Base-by-base conservation (phyloP, 2,888 invertebrate genomes). In the Apamea crenata region DNA sequence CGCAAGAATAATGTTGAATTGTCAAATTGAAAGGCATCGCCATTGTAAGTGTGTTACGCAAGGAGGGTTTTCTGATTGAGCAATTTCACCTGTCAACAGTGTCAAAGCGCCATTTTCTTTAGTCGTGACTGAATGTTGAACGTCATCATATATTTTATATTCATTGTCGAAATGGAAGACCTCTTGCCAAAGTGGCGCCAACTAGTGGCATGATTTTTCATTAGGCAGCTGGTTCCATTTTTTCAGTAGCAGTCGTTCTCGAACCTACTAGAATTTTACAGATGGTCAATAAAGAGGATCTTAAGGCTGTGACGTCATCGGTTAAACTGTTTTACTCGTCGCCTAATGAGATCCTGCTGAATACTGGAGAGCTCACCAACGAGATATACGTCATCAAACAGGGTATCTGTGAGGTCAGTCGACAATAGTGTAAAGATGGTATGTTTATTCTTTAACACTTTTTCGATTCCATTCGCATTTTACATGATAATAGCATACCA, bases 311-410 rank as follows among this genome's bases (percentile, higher is more conserved):
- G 61, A 94, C 94, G 2, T 92, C 95, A 0, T 89, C 90, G 0
- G 94, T 95, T 0, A 90, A 91, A 29, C 78, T 95, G 47, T 96
- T 96, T 87, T 94, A 94, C 85, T 93, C 95, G 2, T 94, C 95
- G 0, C 96, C 96, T 0, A 94, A 95, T 70, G 96, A 96, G 90
- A 93, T 96, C 47, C 86, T 96, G 5, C 75, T 96, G 65, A 95
- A 95, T 82, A 96, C 96, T 0, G 96, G 96, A 0, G 96, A 96
- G 77, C 93, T 96, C 16, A 92, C 91, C 78, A 95, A 95, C 76
- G 96, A 96, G 87, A 94, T 96, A 73, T 96, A 94, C 72, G 91
- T 96, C 66, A 94, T 96, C 67, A 95, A 94, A 74, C 93, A 92
- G 56, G 96, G 96, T 0, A 94, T 94, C 21, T 96, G 95, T 82